phyloP scores from a whole-genome alignment of 2,797 vertebrate genomes.

The Psittacula derbiana region DNA sequence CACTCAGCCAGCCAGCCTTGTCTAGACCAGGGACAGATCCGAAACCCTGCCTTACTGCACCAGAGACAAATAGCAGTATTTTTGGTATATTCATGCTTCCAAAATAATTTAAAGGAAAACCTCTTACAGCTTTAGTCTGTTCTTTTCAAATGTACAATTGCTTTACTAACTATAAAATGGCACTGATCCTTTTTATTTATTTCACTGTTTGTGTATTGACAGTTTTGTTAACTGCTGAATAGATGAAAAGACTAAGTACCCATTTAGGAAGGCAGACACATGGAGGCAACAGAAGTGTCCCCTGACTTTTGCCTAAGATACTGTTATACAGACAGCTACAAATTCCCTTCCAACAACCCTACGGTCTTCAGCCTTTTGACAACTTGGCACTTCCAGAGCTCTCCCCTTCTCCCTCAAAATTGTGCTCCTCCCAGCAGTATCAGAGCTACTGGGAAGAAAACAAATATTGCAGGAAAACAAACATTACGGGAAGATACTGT shows the following conservation, averaged over 20 bases:
- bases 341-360: neutral
- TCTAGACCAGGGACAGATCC: neutral
- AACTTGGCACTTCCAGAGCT: neutral
- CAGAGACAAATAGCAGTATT: neutral
- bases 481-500: neutral
- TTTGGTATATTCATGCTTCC: neutral
- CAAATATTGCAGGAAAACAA: neutral
- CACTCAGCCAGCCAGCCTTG: neutral
- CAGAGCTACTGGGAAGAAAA: neutral
- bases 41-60: neutral
- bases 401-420: neutral
- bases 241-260: neutral
- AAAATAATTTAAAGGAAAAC: neutral
- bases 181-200: neutral
- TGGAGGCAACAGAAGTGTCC: neutral
- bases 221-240: neutral
- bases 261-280: neutral
- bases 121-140: neutral
- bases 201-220: neutral
- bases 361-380: neutral
- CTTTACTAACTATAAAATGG: neutral
- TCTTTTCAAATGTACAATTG: neutral
- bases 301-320: neutral
- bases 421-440: neutral
- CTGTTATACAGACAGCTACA: neutral